phyloP scores from a whole-genome alignment of 1,140 invertebrate species.

The Helicoverpa armigera region DNA sequence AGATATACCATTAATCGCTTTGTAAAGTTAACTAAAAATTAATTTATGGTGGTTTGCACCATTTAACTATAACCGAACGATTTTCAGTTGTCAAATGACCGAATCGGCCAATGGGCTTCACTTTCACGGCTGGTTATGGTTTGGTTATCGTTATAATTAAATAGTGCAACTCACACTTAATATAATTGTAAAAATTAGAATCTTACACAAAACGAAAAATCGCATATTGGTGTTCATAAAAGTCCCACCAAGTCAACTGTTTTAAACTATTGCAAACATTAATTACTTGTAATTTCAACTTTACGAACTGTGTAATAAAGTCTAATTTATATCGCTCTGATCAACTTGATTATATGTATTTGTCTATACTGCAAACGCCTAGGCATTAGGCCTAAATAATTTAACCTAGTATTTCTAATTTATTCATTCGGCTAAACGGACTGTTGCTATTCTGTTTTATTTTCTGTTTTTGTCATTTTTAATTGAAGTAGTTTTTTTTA shows the following conservation, averaged over 20 bases:
- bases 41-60: too few relatives aligned
- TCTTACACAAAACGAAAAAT: not conserved
- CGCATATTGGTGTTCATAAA: slow-evolving; percentile 12
- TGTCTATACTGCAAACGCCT: not conserved
- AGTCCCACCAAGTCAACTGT: not conserved
- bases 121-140: too few relatives aligned
- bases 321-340: not conserved
- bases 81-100: too few relatives aligned
- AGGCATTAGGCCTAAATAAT: not conserved
- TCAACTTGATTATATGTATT: slow-evolving; percentile 12
- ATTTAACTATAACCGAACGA: too few relatives aligned
- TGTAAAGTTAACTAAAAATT: too few relatives aligned
- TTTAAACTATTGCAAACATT: slow-evolving; percentile 32
- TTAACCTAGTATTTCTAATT: slow-evolving; percentile 25
- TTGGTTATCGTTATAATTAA: too few relatives aligned
- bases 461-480: not conserved
- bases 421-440: slow-evolving; percentile 2
- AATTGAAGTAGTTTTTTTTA: not conserved
- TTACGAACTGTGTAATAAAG: not conserved
- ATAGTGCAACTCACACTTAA: not conserved
- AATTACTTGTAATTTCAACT: slow-evolving; percentile 29
- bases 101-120: too few relatives aligned
- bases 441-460: not conserved
- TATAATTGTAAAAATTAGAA: too few relatives aligned
- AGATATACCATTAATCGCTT: slow-evolving; percentile 6